Percentiles rank a stretch among this genome's conserved stretches.
These are phyloP conservation scores for Psilopogon haemacephalus DNA, from an alignment of 2,113 vertebrate genomes.

Conservation along the genomic window DNA sequence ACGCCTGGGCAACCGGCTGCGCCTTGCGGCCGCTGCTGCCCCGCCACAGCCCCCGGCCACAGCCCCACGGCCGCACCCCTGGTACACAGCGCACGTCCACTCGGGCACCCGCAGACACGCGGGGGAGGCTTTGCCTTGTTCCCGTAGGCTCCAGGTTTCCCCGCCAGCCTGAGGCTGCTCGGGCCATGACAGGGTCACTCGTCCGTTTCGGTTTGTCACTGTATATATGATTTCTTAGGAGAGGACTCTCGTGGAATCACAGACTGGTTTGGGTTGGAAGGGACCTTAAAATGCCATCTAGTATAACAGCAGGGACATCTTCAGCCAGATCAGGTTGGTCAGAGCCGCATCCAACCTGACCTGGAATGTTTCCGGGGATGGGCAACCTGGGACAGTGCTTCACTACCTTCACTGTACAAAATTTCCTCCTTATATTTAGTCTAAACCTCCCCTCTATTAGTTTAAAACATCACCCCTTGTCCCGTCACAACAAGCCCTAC, in stretches of 20 bases:
- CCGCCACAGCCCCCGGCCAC: not conserved
- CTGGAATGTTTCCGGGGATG: not conserved
- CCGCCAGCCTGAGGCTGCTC: too few species aligned
- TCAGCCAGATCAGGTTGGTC: not conserved
- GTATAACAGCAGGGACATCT: not conserved
- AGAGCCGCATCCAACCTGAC: not conserved
- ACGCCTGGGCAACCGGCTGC: not conserved
- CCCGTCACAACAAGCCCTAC: not conserved
- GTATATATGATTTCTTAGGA: too few species aligned
- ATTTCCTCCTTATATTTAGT: not conserved
- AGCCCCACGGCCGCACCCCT: not conserved
- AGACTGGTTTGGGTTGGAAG: not conserved
- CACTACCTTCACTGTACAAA: not conserved
- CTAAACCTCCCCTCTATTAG: not conserved
- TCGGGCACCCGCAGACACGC: too few species aligned
- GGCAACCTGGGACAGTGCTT: not conserved
- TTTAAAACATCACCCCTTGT: not conserved
- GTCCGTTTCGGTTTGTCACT: not conserved
- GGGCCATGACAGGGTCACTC: not conserved
- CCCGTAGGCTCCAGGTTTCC: not conserved
- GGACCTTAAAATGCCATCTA: not conserved
- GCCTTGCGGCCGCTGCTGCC: too few species aligned
- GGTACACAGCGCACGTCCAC: accelerated
- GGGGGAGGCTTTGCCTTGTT: not conserved
- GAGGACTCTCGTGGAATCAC: not conserved